Evolutionary conservation across 2,797 vertebrate genomes (phyloP).

Genomic region (Nyctalus aviator): DNA sequence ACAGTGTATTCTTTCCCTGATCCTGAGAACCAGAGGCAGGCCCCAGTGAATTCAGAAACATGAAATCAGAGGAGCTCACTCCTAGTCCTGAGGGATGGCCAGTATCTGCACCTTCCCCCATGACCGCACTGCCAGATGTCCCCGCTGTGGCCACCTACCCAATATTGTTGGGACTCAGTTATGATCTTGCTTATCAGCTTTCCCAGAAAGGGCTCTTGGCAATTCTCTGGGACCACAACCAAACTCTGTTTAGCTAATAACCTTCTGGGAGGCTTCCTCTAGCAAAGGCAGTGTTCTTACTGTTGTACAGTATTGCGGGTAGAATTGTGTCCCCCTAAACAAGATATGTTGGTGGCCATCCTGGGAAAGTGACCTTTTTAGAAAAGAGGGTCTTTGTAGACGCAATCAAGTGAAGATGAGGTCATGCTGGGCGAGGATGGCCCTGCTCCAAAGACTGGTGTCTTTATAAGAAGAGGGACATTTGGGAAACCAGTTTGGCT

Average conservation of each 20-base stretch:
- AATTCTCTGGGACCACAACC: background rate
- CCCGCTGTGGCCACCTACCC: background rate
- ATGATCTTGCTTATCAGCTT: background rate
- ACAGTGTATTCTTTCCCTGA: background rate
- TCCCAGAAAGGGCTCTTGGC: background rate
- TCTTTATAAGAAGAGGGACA: background rate
- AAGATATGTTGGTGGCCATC: background rate
- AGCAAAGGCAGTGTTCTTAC: background rate
- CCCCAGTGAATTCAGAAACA: background rate
- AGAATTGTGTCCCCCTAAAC: background rate
- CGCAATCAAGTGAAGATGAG: background rate
- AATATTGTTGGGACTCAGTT: background rate
- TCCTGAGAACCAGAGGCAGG: background rate
- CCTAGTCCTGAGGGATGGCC: background rate
- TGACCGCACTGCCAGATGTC: background rate
- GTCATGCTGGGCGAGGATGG: background rate
- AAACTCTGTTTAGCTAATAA: background rate
- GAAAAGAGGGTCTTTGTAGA: background rate
- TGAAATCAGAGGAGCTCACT: background rate
- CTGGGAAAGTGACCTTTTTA: background rate
- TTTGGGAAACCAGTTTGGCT: background rate
- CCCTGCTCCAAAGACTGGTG: background rate
- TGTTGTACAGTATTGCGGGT: background rate
- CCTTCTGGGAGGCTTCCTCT: background rate
- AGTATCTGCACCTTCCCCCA: background rate